These are phyloP conservation scores for Molanna angustata DNA, from an alignment of 2,888 invertebrate genomes.

Conservation along the genomic window DNA sequence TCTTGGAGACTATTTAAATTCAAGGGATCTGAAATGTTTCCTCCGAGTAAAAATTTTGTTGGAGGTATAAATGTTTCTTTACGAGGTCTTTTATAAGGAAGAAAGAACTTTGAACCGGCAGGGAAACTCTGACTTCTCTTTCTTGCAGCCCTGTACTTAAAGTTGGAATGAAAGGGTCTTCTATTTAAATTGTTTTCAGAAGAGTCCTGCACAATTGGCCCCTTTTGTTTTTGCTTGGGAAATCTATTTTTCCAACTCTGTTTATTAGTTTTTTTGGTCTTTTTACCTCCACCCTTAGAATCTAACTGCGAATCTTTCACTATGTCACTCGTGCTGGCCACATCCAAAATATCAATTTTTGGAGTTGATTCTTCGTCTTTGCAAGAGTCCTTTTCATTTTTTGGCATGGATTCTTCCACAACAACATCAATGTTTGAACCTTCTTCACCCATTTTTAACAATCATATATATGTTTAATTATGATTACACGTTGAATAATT, in stretches of 20 bases:
- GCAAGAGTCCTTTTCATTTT: too few relatives aligned
- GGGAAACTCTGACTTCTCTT: slow-evolving; percentile 70
- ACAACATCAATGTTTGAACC: too few relatives aligned
- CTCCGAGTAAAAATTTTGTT: slow-evolving; percentile 90
- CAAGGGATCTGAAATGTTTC: slow-evolving; percentile 92
- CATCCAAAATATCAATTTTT: neutral
- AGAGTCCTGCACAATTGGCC: slow-evolving; percentile 44
- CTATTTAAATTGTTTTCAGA: slow-evolving; percentile 45
- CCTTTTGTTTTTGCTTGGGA: slow-evolving; percentile 39
- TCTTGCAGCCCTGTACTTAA: slow-evolving; percentile 54
- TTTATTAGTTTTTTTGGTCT: slow-evolving; percentile 39
- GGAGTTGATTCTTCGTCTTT: neutral
- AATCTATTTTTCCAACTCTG: slow-evolving; percentile 50
- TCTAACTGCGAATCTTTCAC: slow-evolving; percentile 5
- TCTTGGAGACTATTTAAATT: slow-evolving; percentile 90
- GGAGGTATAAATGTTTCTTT: slow-evolving; percentile 80
- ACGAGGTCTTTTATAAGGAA: slow-evolving; percentile 70
- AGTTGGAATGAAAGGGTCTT: slow-evolving; percentile 47
- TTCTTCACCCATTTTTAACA: too few relatives aligned
- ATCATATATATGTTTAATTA: too few relatives aligned
- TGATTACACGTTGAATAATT: too few relatives aligned
- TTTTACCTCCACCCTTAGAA: slow-evolving; percentile 10
- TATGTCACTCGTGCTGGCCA: slow-evolving; percentile 10
- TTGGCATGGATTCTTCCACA: too few relatives aligned
- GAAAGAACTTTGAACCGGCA: slow-evolving; percentile 68